These are phyloP conservation scores for Harpalus rufipes DNA, from an alignment of 2,888 invertebrate genomes.

Conservation along the genomic window DNA sequence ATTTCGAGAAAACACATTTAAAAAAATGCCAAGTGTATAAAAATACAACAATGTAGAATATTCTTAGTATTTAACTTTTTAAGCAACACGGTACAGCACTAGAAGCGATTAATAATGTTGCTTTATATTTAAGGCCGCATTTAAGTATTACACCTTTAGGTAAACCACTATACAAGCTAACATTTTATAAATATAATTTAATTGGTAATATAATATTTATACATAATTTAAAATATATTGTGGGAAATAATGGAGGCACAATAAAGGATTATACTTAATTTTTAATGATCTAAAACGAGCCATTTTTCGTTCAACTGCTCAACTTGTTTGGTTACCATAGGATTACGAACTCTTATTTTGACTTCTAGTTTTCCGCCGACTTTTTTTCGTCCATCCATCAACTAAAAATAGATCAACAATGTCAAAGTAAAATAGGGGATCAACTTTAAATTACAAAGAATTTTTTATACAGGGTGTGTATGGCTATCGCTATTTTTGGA, in stretches of 20 bases:
- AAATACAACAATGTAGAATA: not conserved
- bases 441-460: too few species aligned
- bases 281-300: conserved; percentile 89
- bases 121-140: conserved; percentile 21
- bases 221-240: conserved; percentile 31
- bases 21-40: not conserved
- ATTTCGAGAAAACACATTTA: not conserved
- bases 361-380: conserved; percentile 95
- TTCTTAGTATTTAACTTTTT: not conserved
- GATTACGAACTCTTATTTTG: conserved; percentile 91
- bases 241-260: conserved; percentile 32
- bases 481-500: too few species aligned
- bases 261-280: conserved; percentile 67
- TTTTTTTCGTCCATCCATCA: conserved; percentile 93
- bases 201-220: conserved; percentile 16
- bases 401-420: conserved; percentile 79
- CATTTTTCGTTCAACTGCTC: conserved; percentile 94
- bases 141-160: not conserved
- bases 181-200: too few species aligned
- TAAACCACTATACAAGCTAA: too few species aligned
- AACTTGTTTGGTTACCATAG: conserved; percentile 92
- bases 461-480: too few species aligned
- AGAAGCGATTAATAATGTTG: not conserved
- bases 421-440: too few species aligned
- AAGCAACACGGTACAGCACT: not conserved